Percentiles rank a stretch among this genome's conserved stretches.
Conservation (phyloP, 2,888 invertebrate species). For the Marronus borbonicus region DNA sequence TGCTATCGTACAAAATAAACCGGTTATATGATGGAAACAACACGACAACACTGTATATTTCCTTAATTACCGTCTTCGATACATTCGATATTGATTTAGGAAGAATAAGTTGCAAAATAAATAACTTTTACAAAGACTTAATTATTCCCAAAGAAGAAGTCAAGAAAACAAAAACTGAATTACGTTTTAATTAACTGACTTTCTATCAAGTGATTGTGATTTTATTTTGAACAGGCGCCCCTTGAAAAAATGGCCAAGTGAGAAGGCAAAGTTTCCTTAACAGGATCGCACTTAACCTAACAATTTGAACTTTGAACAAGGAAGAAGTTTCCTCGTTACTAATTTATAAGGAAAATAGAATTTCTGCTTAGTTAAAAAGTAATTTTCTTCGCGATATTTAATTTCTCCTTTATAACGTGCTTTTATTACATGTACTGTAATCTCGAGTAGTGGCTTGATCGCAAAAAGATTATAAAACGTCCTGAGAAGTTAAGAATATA, state of each 20-base stretch:
- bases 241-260: constrained; percentile 22
- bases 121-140: no score
- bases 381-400: constrained; percentile 49
- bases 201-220: constrained; percentile 7
- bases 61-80: no score
- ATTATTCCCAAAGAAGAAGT: background rate
- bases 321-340: constrained; percentile 37
- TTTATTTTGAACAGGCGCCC: constrained; percentile 17
- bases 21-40: no score
- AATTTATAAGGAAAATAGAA: constrained; percentile 47
- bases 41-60: no score
- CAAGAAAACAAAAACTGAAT: constrained; percentile 17
- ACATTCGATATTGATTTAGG: no score
- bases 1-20: no score
- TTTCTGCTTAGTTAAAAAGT: constrained; percentile 50
- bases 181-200: constrained; percentile 31
- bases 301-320: constrained; percentile 46
- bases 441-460: constrained; percentile 2
- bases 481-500: background rate
- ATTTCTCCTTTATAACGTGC: constrained; percentile 45
- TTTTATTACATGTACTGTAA: constrained; percentile 39
- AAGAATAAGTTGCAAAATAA: no score
- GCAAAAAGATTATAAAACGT: background rate
- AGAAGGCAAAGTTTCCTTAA: constrained; percentile 17
- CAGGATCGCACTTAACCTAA: constrained; percentile 18